A percentile compares a stretch with the other conserved stretches of the same genome.
Conservation (phyloP, 2,888 invertebrate genomes). For the Copidosoma aretas region DNA sequence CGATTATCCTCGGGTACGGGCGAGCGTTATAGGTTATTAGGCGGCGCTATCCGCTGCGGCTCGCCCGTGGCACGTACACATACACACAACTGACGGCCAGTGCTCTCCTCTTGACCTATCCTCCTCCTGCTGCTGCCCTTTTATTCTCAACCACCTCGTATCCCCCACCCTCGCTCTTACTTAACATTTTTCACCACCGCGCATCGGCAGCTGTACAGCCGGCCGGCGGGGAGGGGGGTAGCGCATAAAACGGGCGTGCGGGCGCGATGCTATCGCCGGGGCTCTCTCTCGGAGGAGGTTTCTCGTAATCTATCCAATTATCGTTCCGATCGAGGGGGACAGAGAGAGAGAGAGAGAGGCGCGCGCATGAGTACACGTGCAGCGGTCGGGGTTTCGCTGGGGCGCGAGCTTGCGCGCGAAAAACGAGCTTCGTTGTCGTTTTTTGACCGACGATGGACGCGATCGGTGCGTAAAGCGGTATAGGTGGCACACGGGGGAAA, state of each 20-base stretch:
- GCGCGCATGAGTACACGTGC: slow-evolving; percentile 36
- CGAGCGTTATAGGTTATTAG: too few species aligned
- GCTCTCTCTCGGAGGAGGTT: slow-evolving; percentile 55
- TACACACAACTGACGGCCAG: not conserved
- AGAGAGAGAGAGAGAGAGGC: slow-evolving; percentile 12
- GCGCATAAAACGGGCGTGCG: slow-evolving; percentile 54
- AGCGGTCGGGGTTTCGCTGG: slow-evolving; percentile 26
- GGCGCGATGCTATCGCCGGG: slow-evolving; percentile 56
- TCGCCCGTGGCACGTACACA: too few species aligned
- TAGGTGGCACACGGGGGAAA: too few species aligned
- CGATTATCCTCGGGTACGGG: too few species aligned
- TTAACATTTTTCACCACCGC: not conserved
- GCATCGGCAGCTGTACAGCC: not conserved
- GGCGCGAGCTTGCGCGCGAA: not conserved
- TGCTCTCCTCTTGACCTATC: not conserved
- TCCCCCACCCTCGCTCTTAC: not conserved
- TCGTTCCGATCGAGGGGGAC: slow-evolving; percentile 53
- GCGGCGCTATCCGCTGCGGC: too few species aligned
- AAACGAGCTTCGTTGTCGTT: too few species aligned
- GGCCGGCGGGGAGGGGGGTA: slow-evolving; percentile 29
- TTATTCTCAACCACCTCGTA: not conserved
- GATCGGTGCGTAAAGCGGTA: too few species aligned
- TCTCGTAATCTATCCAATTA: slow-evolving; percentile 62
- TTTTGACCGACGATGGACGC: too few species aligned
- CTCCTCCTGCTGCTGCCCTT: not conserved